phyloP scores from a whole-genome alignment of 2,113 vertebrate species.

The Pelodiscus sinensis region DNA sequence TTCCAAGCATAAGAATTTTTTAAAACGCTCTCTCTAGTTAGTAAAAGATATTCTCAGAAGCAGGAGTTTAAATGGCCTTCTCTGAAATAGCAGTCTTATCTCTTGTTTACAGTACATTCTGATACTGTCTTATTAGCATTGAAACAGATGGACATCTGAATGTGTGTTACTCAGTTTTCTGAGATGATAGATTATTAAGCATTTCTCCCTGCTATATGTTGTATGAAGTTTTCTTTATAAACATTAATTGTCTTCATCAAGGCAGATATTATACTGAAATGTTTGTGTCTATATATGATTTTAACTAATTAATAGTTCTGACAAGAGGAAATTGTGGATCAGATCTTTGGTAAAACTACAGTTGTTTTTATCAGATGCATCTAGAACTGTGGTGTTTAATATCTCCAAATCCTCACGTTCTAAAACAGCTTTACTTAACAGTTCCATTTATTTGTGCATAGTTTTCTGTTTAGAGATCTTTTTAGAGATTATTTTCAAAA shows the following conservation, averaged over 20 bases:
- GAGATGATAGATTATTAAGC: slow-evolving; percentile 36
- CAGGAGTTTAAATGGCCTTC: background rate
- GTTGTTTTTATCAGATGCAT: background rate
- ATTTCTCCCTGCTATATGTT: slow-evolving; percentile 3
- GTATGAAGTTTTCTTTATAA: background rate
- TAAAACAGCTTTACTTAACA: background rate
- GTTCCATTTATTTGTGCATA: background rate
- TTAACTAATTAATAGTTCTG: background rate
- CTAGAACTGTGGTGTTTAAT: accelerated
- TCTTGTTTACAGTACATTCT: slow-evolving; percentile 56
- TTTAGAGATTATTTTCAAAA: background rate
- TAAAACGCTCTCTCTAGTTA: accelerated
- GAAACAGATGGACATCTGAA: slow-evolving; percentile 37
- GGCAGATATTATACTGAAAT: background rate
- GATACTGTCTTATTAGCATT: background rate
- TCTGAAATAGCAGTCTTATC: slow-evolving; percentile 8
- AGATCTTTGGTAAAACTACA: background rate
- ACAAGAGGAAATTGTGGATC: background rate
- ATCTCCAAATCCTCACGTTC: background rate
- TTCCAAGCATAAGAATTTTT: background rate
- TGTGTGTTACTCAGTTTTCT: background rate
- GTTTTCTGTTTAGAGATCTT: background rate
- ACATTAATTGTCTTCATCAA: background rate
- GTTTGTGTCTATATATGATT: background rate
- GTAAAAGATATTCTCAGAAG: background rate